Percentiles rank a stretch among this genome's conserved stretches.
Conservation (phyloP, 2,113 vertebrate species). For the Theropithecus gelada region DNA sequence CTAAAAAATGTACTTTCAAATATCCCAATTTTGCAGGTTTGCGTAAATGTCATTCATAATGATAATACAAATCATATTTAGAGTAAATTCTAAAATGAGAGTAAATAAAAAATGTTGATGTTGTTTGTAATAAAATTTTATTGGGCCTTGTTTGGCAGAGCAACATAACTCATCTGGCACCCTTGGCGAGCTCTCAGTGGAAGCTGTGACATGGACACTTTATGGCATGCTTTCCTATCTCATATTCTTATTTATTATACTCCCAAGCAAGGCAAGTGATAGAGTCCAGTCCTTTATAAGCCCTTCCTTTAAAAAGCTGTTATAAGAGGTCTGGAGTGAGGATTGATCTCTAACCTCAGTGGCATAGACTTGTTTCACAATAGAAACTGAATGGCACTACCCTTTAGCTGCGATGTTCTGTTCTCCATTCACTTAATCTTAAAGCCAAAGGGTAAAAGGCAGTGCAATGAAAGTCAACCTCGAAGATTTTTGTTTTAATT, state of each 20-base stretch:
- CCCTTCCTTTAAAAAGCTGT: constrained; percentile 16
- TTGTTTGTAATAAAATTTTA: constrained; percentile 57
- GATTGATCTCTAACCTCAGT: constrained; percentile 34
- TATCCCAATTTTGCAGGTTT: not conserved
- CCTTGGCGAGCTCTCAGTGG: not conserved
- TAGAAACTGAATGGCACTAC: not conserved
- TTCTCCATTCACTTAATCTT: not conserved
- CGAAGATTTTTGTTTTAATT: not conserved
- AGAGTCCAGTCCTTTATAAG: not conserved
- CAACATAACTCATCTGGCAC: not conserved
- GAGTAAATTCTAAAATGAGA: constrained; percentile 49
- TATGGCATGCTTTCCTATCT: not conserved
- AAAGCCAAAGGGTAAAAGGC: constrained; percentile 39
- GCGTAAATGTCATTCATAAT: constrained; percentile 39
- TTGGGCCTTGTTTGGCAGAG: constrained; percentile 19
- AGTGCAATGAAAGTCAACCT: not conserved
- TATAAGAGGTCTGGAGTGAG: constrained; percentile 28
- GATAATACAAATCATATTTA: constrained; percentile 52
- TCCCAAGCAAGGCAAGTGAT: not conserved
- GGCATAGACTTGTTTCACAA: constrained; percentile 14
- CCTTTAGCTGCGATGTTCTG: not conserved
- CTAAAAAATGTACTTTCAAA: constrained; percentile 50
- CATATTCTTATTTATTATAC: not conserved
- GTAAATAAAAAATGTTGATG: constrained; percentile 42
- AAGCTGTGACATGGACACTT: not conserved